Percentiles rank a stretch among this genome's conserved stretches.
These are phyloP conservation scores for Aphidoletes aphidimyza DNA, from an alignment of 2,888 invertebrate genomes.

Conservation along the genomic window DNA sequence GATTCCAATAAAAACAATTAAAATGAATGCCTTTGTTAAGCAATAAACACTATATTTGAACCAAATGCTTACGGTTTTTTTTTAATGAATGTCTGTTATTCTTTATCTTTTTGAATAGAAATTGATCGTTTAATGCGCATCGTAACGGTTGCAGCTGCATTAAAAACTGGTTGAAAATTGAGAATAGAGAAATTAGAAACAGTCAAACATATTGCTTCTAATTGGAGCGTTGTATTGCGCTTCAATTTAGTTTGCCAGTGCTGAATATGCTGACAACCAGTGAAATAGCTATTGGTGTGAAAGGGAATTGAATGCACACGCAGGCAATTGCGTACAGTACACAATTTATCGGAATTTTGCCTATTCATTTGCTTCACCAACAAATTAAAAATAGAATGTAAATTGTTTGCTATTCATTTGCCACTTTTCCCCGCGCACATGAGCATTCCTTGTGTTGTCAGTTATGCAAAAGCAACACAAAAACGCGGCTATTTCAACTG, in stretches of 20 bases:
- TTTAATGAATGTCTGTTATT: too few relatives aligned
- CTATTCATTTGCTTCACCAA: not conserved
- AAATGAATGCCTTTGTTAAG: not conserved
- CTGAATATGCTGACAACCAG: too few relatives aligned
- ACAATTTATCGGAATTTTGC: not conserved
- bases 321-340: not conserved
- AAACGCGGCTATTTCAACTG: too few relatives aligned
- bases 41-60: not conserved
- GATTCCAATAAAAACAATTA: slow-evolving; percentile 34
- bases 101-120: not conserved
- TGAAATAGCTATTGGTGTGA: too few relatives aligned
- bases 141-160: slow-evolving; percentile 6
- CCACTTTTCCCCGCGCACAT: not conserved
- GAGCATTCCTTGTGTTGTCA: too few relatives aligned
- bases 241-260: too few relatives aligned
- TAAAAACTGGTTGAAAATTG: not conserved
- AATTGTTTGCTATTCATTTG: slow-evolving; percentile 13
- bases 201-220: not conserved
- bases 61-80: not conserved
- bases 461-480: too few relatives aligned
- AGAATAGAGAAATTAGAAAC: not conserved
- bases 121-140: not conserved
- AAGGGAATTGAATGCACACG: not conserved
- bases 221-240: slow-evolving; percentile 6
- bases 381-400: slow-evolving; percentile 3